These are phyloP conservation scores for Glyptemys insculpta DNA, from an alignment of 2,797 vertebrate genomes.

Conservation along the genomic window DNA sequence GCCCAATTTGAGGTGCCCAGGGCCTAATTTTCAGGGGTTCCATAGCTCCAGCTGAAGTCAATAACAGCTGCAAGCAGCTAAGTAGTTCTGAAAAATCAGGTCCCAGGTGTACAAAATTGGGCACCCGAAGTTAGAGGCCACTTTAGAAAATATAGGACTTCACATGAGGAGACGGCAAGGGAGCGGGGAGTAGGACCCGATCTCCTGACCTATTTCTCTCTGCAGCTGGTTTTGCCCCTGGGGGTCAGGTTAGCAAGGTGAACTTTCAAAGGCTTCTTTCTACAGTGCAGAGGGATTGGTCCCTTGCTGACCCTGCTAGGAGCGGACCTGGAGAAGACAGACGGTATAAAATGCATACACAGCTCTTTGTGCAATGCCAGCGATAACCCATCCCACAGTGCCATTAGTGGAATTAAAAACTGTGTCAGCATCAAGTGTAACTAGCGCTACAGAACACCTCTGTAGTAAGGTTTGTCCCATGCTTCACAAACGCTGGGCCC, in stretches of 20 bases:
- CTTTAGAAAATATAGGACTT: background rate
- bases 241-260: background rate
- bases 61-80: background rate
- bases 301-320: background rate
- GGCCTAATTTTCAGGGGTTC: background rate
- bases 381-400: background rate
- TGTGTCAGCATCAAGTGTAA: background rate
- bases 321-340: background rate
- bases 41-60: background rate
- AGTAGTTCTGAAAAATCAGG: background rate
- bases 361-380: background rate
- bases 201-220: background rate
- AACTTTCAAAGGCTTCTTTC: background rate
- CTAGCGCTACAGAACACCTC: background rate
- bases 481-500: background rate
- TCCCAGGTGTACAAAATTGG: background rate
- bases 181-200: background rate
- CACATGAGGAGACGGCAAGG: background rate
- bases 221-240: background rate
- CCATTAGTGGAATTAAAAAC: background rate
- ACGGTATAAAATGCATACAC: background rate
- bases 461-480: background rate
- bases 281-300: background rate
- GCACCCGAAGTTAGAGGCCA: background rate
- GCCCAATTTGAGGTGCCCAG: background rate